Evolutionary conservation across 2,888 invertebrate species (phyloP).

Genomic region (Drosophila mercatorum): DNA sequence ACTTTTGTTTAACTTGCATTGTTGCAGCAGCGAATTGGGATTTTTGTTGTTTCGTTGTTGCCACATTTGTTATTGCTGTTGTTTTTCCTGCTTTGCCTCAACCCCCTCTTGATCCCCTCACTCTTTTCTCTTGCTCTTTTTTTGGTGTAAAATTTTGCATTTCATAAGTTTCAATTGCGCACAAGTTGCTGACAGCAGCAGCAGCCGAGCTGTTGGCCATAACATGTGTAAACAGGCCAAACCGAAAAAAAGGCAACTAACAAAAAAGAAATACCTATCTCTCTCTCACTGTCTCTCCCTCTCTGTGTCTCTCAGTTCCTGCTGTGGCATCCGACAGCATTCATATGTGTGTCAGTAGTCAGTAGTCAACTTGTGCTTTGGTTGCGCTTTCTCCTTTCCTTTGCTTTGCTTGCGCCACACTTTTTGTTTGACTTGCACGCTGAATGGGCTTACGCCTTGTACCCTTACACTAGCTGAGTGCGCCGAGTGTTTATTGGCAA

Average conservation of each 20-base stretch:
- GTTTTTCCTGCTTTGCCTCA: conserved; percentile 9
- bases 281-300: not conserved
- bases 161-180: conserved; percentile 77
- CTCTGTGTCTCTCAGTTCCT: not conserved
- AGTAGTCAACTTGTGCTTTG: conserved; percentile 60
- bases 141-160: conserved; percentile 59
- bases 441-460: conserved; percentile 11
- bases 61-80: conserved; percentile 62
- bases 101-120: not conserved
- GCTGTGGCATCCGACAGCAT: conserved; percentile 48
- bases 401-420: conserved; percentile 31
- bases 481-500: not conserved
- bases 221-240: conserved; percentile 73
- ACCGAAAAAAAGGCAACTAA: conserved; percentile 6
- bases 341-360: conserved; percentile 71
- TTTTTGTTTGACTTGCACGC: conserved; percentile 34
- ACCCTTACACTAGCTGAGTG: conserved; percentile 8
- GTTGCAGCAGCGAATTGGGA: conserved; percentile 11
- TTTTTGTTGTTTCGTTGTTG: not conserved
- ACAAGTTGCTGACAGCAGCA: conserved; percentile 74
- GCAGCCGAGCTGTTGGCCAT: conserved; percentile 56
- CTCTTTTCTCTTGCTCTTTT: conserved; percentile 1
- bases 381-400: conserved; percentile 44
- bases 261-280: conserved; percentile 3
- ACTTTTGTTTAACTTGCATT: conserved; percentile 76